phyloP scores from a whole-genome alignment of 2,797 vertebrate species.

The Gastrophryne carolinensis region DNA sequence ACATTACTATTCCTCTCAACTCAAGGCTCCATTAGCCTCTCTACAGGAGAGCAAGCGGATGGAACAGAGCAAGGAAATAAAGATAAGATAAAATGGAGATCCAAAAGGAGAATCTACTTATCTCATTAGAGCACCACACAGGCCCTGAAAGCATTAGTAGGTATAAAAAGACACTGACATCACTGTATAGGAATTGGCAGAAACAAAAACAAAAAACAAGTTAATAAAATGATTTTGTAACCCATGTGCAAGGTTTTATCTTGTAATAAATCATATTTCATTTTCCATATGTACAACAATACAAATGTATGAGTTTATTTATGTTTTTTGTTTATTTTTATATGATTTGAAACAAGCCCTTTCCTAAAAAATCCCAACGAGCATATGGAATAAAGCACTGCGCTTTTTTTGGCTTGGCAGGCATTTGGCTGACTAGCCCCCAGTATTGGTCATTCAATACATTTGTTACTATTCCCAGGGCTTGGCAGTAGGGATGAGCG shows the following conservation, averaged over 20 bases:
- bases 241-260: not conserved
- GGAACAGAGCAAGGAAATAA: conserved; percentile 8
- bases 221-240: not conserved
- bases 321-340: too few relatives aligned
- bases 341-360: too few relatives aligned
- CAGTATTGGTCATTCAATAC: too few relatives aligned
- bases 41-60: not conserved
- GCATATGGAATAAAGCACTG: too few relatives aligned
- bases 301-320: too few relatives aligned
- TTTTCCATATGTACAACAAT: not conserved
- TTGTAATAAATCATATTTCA: not conserved
- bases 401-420: too few relatives aligned
- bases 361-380: too few relatives aligned
- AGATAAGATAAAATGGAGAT: conserved; percentile 8
- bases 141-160: not conserved
- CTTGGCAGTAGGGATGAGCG: too few relatives aligned
- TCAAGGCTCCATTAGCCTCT: conserved; percentile 39
- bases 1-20: conserved; percentile 37
- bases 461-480: too few relatives aligned
- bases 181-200: not conserved
- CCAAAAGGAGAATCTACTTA: conserved; percentile 17
- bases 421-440: too few relatives aligned
- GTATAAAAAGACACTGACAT: conserved; percentile 13
- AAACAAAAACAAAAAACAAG: not conserved
- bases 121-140: conserved; percentile 10